Evolutionary conservation across 2,797 vertebrate species (phyloP).

Genomic region (Hoplostethus mediterraneus): DNA sequence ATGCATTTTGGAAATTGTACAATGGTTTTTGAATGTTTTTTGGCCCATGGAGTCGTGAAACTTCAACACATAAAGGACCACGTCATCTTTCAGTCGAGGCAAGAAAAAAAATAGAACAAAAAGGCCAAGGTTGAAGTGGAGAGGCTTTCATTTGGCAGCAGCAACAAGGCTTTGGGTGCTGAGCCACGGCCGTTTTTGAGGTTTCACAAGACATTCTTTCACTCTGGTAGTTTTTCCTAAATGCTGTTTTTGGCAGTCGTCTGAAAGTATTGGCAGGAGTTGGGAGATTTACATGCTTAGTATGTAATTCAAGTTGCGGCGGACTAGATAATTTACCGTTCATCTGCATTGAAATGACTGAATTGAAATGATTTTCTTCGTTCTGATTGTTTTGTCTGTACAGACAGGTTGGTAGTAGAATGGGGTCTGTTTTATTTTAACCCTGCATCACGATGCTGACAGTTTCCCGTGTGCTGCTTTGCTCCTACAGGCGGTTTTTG

Average conservation of each 20-base stretch:
- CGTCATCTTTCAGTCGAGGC: conserved; percentile 5
- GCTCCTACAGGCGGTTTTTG: conserved; percentile 28
- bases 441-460: conserved; percentile 21
- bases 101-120: not conserved
- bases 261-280: conserved; percentile 41
- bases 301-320: conserved; percentile 29
- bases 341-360: conserved; percentile 25
- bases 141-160: conserved; percentile 32
- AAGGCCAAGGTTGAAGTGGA: conserved; percentile 26
- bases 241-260: conserved; percentile 57
- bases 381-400: not conserved
- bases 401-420: too few relatives aligned
- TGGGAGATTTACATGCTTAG: conserved; percentile 38
- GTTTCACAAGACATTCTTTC: conserved; percentile 62
- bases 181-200: conserved; percentile 33
- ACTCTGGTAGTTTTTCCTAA: conserved; percentile 48
- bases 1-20: conserved; percentile 7
- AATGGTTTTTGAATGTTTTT: not conserved
- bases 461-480: conserved; percentile 40
- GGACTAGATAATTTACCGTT: conserved; percentile 32
- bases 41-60: not conserved
- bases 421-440: conserved; percentile 19
- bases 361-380: conserved; percentile 10
- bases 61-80: not conserved
- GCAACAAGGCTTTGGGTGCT: conserved; percentile 16